A percentile compares a stretch with the other conserved stretches of the same genome.
phyloP scores from a whole-genome alignment of 2,797 vertebrate species.

The Enteromius treurensis region DNA sequence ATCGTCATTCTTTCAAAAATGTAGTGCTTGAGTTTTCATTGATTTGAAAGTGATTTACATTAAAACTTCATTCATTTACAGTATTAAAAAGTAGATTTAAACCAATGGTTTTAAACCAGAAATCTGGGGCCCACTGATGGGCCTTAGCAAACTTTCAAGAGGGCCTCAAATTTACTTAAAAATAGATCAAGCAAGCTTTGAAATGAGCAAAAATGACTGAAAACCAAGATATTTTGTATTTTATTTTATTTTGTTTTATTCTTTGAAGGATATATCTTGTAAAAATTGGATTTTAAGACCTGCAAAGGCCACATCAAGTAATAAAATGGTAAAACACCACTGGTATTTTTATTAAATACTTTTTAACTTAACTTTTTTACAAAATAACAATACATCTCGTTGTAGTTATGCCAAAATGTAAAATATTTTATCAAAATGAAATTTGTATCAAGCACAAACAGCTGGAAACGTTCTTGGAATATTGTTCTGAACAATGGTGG shows the following conservation, averaged over 20 bases:
- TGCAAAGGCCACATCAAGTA: neutral
- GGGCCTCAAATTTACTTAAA: neutral
- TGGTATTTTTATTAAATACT: neutral
- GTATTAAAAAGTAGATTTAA: neutral
- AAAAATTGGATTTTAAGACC: neutral
- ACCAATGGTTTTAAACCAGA: too few relatives aligned
- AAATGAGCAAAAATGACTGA: neutral
- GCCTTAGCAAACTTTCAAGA: neutral
- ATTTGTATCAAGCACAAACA: neutral
- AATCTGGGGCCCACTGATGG: neutral
- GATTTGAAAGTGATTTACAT: neutral
- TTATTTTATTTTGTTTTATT: neutral
- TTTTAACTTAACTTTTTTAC: neutral
- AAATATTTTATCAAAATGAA: neutral
- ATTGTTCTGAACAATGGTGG: neutral
- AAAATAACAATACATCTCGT: neutral
- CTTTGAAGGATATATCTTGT: neutral
- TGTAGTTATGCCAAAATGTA: neutral
- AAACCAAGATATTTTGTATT: neutral
- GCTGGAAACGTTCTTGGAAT: neutral
- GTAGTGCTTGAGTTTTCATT: neutral
- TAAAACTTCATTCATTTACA: neutral
- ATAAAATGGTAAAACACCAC: neutral
- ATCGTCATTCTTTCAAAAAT: neutral
- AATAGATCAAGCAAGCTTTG: neutral